A percentile compares a stretch with the other conserved stretches of the same genome.
Evolutionary conservation across 2,113 vertebrate species (phyloP).

Genomic region (Crocuta crocuta): DNA sequence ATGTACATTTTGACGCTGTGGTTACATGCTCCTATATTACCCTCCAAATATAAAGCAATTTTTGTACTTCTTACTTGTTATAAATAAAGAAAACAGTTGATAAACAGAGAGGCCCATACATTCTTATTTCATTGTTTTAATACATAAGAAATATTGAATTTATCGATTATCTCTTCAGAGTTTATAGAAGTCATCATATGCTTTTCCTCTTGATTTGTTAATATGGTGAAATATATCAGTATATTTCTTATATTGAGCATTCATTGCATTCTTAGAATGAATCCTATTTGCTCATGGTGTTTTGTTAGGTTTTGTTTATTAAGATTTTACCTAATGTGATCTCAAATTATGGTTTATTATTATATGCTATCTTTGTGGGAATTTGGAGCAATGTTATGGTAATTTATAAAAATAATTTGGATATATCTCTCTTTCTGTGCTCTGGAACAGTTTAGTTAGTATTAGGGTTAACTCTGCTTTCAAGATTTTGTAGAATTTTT

Average conservation of each 20-base stretch:
- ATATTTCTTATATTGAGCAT: background rate
- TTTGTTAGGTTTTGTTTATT: slow-evolving; percentile 52
- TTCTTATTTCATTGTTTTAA: slow-evolving; percentile 3
- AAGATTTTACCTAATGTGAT: slow-evolving; percentile 37
- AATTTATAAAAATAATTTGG: slow-evolving; percentile 38
- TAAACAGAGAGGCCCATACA: background rate
- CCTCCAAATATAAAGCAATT: background rate
- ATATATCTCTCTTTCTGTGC: background rate
- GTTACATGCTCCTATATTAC: background rate
- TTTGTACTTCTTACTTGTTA: background rate
- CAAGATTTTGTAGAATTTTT: background rate
- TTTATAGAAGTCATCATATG: slow-evolving; percentile 5
- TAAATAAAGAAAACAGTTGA: background rate
- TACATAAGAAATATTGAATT: background rate
- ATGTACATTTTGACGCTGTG: background rate
- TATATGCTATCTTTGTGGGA: background rate
- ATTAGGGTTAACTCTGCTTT: background rate
- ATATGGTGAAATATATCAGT: background rate
- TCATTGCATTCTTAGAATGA: slow-evolving; percentile 37
- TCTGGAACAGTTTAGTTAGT: slow-evolving; percentile 25
- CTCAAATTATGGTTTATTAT: background rate
- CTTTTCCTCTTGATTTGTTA: slow-evolving; percentile 13
- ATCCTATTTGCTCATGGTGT: slow-evolving; percentile 1
- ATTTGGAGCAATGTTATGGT: background rate
- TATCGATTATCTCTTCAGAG: slow-evolving; percentile 35